phyloP scores from a whole-genome alignment of 2,888 invertebrate genomes.

The Diplazon laetatorius region DNA sequence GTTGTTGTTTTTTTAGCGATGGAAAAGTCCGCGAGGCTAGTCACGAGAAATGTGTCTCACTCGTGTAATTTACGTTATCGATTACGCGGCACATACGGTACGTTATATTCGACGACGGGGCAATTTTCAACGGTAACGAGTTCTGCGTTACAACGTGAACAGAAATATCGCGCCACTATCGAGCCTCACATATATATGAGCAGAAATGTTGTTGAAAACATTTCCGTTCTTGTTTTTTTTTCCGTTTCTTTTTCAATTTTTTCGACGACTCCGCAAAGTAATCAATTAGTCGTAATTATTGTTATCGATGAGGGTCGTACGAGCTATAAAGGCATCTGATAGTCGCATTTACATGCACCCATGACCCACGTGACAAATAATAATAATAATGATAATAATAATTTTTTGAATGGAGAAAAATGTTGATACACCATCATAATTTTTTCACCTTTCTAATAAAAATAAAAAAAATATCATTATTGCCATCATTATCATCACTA shows the following conservation, averaged over 20 bases:
- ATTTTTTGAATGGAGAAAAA: neutral
- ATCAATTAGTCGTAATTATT: constrained; percentile 2
- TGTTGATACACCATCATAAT: no score
- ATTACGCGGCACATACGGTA: constrained; percentile 11
- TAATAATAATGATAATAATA: neutral
- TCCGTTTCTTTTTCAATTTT: neutral
- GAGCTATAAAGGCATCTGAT: neutral
- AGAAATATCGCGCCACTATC: neutral
- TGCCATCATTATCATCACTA: no score
- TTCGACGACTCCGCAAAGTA: neutral
- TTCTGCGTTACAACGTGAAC: neutral
- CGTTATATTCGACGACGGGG: constrained; percentile 9
- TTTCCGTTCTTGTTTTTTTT: no score
- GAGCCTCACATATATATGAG: neutral
- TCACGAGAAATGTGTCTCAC: constrained; percentile 2
- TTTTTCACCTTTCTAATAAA: no score
- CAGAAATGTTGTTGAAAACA: neutral
- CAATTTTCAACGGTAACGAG: constrained; percentile 30
- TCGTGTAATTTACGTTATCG: constrained; percentile 31
- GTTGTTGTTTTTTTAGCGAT: no score
- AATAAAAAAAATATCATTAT: no score
- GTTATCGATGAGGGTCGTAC: constrained; percentile 2
- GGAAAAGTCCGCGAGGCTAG: neutral
- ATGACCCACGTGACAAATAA: neutral
- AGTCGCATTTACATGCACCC: neutral